Conservation (phyloP, 2,113 vertebrate species). For the Xiphophorus hellerii region DNA sequence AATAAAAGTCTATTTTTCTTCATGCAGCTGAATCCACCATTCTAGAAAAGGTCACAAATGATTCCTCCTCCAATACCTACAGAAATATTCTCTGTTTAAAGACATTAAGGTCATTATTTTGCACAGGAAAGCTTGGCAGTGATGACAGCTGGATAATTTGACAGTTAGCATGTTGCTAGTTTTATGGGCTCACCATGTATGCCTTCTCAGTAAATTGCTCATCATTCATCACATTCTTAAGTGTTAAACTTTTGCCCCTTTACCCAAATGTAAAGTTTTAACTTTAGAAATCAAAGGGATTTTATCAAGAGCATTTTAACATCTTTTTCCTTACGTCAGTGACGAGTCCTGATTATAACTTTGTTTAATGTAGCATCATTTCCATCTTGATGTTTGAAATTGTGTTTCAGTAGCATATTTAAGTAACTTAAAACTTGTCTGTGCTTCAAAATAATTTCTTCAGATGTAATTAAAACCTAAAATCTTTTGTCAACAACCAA, state of each 20-base stretch:
- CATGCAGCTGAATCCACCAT: not conserved
- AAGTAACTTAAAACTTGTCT: not conserved
- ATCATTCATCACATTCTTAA: not conserved
- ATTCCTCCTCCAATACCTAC: not conserved
- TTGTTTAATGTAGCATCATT: not conserved
- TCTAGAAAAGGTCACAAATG: conserved; percentile 3
- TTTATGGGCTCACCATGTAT: not conserved
- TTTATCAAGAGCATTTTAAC: not conserved
- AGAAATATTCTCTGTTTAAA: not conserved
- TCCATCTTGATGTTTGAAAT: not conserved
- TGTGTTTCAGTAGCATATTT: not conserved
- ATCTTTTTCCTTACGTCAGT: not conserved
- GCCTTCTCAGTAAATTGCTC: not conserved
- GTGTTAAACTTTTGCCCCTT: not conserved
- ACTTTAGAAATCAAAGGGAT: too few relatives aligned
- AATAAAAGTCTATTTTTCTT: conserved; percentile 3
- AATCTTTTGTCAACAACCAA: too few relatives aligned
- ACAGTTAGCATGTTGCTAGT: not conserved
- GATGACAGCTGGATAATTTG: not conserved
- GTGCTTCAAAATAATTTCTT: not conserved
- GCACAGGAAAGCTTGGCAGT: not conserved
- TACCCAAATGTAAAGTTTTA: not conserved
- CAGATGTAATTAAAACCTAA: not conserved
- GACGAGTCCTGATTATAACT: not conserved
- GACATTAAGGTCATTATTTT: not conserved